phyloP scores from a whole-genome alignment of 2,113 vertebrate species.

The Pandion haliaetus region DNA sequence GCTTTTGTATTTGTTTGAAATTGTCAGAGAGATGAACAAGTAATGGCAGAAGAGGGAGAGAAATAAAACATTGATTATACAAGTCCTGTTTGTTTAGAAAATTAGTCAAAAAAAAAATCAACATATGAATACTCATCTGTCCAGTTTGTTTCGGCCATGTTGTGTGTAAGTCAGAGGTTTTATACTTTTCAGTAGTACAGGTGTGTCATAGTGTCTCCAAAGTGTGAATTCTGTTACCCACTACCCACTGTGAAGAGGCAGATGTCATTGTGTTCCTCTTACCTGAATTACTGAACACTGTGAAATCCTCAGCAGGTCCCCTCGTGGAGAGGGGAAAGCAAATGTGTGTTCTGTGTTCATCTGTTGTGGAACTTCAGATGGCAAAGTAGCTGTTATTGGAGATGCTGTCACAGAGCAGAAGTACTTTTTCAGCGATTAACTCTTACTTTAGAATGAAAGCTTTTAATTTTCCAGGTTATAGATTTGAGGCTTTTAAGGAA shows the following conservation, averaged over 20 bases:
- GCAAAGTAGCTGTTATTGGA: background rate
- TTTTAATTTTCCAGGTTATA: background rate
- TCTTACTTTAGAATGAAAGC: background rate
- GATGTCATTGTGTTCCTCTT: background rate
- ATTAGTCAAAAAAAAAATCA: background rate
- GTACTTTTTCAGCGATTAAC: background rate
- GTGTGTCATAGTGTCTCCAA: background rate
- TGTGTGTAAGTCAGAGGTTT: background rate
- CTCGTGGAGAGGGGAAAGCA: background rate
- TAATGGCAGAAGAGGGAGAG: background rate
- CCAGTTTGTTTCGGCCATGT: background rate
- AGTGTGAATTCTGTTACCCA: background rate
- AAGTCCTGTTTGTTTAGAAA: background rate
- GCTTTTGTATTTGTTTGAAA: background rate
- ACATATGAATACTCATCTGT: background rate
- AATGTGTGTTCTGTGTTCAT: background rate
- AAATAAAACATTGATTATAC: background rate
- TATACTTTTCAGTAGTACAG: background rate
- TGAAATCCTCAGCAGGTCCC: background rate
- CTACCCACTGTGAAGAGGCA: background rate
- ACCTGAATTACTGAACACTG: background rate
- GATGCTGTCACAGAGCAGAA: background rate
- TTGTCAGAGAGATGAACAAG: background rate
- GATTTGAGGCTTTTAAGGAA: background rate
- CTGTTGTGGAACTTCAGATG: background rate